These are phyloP conservation scores for Tetramorium simillimum DNA, from an alignment of 1,140 invertebrate genomes.

Conservation along the genomic window DNA sequence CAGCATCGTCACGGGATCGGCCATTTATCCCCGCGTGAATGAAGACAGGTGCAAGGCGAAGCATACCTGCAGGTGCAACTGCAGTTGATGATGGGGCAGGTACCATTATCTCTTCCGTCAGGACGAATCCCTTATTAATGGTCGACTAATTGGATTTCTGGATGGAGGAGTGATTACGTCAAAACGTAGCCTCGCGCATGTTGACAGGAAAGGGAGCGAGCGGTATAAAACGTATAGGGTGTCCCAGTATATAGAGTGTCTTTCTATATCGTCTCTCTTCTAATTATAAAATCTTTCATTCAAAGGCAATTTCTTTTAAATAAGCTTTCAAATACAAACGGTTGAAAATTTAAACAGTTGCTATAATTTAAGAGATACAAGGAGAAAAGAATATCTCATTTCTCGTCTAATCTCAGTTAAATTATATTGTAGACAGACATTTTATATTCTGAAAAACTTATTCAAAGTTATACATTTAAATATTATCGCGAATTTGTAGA, in stretches of 20 bases:
- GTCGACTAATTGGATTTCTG: slow-evolving; percentile 80
- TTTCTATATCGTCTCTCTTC: neutral
- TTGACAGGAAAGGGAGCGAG: slow-evolving; percentile 34
- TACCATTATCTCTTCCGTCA: slow-evolving; percentile 75
- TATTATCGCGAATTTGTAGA: neutral
- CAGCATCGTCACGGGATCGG: slow-evolving; percentile 36
- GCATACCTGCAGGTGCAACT: slow-evolving; percentile 50
- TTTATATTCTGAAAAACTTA: neutral
- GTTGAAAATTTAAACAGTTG: neutral
- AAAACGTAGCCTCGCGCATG: slow-evolving; percentile 35
- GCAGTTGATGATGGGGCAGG: slow-evolving; percentile 62
- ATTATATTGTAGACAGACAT: neutral
- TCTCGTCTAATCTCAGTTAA: neutral
- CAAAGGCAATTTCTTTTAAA: neutral
- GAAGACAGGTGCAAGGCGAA: slow-evolving; percentile 46
- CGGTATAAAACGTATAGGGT: slow-evolving; percentile 4
- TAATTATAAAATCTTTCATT: neutral
- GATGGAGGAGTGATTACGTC: slow-evolving; percentile 69
- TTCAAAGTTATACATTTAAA: neutral
- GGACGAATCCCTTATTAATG: slow-evolving; percentile 81
- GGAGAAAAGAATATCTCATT: neutral
- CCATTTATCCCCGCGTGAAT: slow-evolving; percentile 54
- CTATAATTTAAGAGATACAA: neutral
- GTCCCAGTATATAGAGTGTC: neutral
- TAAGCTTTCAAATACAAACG: neutral